Evolutionary conservation across 2,888 invertebrate species (phyloP), one percentile per base, ranked within the genome.

Genomic region (Dinocampus coccinellae): DNA sequence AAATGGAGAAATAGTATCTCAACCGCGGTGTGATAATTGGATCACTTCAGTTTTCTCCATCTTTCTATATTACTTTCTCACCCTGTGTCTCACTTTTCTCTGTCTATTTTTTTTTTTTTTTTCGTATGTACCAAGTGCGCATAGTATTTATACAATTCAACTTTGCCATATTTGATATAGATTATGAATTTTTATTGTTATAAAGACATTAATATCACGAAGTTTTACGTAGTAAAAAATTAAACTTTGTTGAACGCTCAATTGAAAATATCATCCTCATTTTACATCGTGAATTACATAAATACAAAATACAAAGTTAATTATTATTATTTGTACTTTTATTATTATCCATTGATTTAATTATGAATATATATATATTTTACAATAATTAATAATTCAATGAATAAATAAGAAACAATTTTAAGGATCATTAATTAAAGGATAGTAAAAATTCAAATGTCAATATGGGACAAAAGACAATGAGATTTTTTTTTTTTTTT

Each of bases 21-120:
- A 74, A 76, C 74, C 72, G 73, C 70, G 75, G 79, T 71, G 79
- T 77, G 80, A 81, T 83, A 83, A 83, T 83, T 83, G 78, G 79
- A 78, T 82, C 68, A 73, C 13, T 69, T 70, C 47, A 42, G 73
- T 42, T 55, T 61, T 69, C 58, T 69, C 55, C 63, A 58, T 29
- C 69, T 69, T 36, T 55, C 26, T 16, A 47, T 13, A 7, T 36
- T 60, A n/a, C 53, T 63, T 60, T 42, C 6, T 26, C 16, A 20
- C 16, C 10, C 70, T 26, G 26, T 36, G 11, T 66, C 29, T 33
- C 58, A 20, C 11, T 11, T 63, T 29, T 60, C 26, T 16, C 22
- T 29, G n/a, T 20, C 26, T 20, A 47, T 39, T 10, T 7, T 26
- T 20, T 57, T n/a, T n/a, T n/a, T n/a, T n/a, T n/a, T n/a, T n/a